These are phyloP conservation scores for Cremastinae sp. DNA, from an alignment of 2,888 invertebrate genomes.

Conservation along the genomic window DNA sequence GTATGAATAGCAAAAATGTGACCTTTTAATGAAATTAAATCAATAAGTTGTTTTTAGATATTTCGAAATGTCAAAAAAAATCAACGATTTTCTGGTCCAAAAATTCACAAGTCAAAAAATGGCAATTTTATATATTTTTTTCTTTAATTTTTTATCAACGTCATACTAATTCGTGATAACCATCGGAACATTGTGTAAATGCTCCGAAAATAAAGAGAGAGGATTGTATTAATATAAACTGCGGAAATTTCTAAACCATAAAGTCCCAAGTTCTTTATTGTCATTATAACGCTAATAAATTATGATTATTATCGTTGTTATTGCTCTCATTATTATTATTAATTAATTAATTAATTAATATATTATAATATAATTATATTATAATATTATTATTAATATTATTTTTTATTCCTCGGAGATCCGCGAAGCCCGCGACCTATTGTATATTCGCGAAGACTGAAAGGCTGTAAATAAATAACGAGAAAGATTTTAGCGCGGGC, in stretches of 20 bases:
- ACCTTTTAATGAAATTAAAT: conserved; percentile 39
- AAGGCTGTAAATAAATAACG: conserved; percentile 75
- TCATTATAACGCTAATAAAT: conserved; percentile 67
- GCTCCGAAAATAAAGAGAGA: conserved; percentile 64
- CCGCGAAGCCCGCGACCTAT: conserved; percentile 70
- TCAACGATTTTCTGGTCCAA: neutral
- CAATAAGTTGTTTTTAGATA: conserved; percentile 26
- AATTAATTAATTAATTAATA: no score
- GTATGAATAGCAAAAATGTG: conserved; percentile 30
- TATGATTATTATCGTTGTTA: conserved; percentile 70
- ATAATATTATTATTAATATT: conserved; percentile 59
- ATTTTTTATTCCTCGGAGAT: conserved; percentile 71
- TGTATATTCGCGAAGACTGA: conserved; percentile 79
- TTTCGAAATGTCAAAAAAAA: conserved; percentile 26
- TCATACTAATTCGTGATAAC: conserved; percentile 58
- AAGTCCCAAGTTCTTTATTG: conserved; percentile 61
- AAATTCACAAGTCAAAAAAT: conserved; percentile 18
- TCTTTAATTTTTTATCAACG: conserved; percentile 34
- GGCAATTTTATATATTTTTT: conserved; percentile 21
- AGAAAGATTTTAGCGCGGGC: conserved; percentile 56
- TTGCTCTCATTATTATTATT: conserved; percentile 65
- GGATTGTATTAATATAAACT: conserved; percentile 60
- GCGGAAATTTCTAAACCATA: conserved; percentile 43
- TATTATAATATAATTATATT: conserved; percentile 66
- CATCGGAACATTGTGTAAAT: conserved; percentile 67